Base-by-base conservation (phyloP, 2,797 vertebrate genomes). In the Spinibarbus caldwelli region DNA sequence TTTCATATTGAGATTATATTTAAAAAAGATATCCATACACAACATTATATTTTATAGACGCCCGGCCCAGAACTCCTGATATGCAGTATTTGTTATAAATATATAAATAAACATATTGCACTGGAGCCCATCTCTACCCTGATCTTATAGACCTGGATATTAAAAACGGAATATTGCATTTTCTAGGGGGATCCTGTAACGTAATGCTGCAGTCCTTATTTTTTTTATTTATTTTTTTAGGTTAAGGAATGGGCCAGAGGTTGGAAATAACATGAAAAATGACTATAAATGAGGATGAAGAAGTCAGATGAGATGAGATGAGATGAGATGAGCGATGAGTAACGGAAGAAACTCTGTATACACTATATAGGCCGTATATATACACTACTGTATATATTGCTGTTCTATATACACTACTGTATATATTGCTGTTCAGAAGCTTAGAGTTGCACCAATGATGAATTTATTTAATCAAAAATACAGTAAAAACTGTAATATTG, bases 1-100 rank as follows among this genome's bases (percentile, higher is more conserved):
- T 98, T 97, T 97, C 96, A 97, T 98, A 98, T 98, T 98, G 94
- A 94, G 92, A 96, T 95, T 95, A 95, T 96, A 95, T 95, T 95
- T 94, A 95, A 95, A 95, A 95, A 76, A 72, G 66, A 94, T 95
- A 95, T 94, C 94, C 93, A 94, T 95, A 95, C 94, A 95, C 94
- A 94, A 95, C 95, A 94, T 95, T 94, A 95, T 95, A 94, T 95
- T 95, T 96, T 95, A 95, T 94, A 94, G 94, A 93, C 92, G 93
- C 94, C 93, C 92, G 92, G 91, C 93, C 92, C 78, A 86, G 86
- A 85, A 84, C 82, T 84, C 41, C 88, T 90, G 92, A 95, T 95
- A 94, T 93, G 93, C 90, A 90, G 85, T 57, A 85, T 79, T 87
- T 82, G 93, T 92, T 93, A 94, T 89, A 95, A 93, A 95, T 94